A percentile compares a stretch with the other conserved stretches of the same genome.
These are phyloP conservation scores for Leucophenga montana DNA, from an alignment of 2,888 invertebrate genomes.

Conservation along the genomic window DNA sequence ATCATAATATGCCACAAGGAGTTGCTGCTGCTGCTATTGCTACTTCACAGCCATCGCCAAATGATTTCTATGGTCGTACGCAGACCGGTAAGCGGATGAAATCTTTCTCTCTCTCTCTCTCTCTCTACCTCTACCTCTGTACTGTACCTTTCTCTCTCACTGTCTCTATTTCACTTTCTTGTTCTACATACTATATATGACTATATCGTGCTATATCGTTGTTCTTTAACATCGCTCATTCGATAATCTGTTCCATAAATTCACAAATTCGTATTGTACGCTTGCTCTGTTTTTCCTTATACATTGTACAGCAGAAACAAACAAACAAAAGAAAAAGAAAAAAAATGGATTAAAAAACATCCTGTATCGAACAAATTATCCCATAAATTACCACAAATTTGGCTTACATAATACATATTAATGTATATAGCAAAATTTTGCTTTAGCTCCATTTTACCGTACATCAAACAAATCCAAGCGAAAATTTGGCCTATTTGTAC, in stretches of 20 bases:
- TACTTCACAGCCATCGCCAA: conserved; percentile 50
- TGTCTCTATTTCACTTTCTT: conserved; percentile 13
- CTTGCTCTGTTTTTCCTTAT: no score
- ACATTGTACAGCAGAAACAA: no score
- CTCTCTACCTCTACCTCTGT: conserved; percentile 19
- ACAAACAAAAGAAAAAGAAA: no score
- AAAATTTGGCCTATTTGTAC: no score
- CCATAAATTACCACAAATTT: no score
- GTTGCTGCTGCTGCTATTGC: conserved; percentile 30
- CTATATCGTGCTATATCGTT: conserved; percentile 34
- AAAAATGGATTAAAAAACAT: no score
- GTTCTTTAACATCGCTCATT: conserved; percentile 36
- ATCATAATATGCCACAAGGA: conserved; percentile 41
- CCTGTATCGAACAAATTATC: no score
- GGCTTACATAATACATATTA: no score
- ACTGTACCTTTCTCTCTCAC: neutral
- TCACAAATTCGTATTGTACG: no score
- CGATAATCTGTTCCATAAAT: conserved; percentile 12
- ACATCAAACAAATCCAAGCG: no score
- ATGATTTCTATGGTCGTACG: conserved; percentile 73
- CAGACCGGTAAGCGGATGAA: conserved; percentile 72
- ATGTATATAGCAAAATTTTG: no score
- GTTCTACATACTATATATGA: conserved; percentile 27
- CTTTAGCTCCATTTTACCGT: no score
- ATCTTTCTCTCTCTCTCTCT: conserved; percentile 38